Conservation (phyloP, 2,797 vertebrate genomes). For the Antrozous pallidus region DNA sequence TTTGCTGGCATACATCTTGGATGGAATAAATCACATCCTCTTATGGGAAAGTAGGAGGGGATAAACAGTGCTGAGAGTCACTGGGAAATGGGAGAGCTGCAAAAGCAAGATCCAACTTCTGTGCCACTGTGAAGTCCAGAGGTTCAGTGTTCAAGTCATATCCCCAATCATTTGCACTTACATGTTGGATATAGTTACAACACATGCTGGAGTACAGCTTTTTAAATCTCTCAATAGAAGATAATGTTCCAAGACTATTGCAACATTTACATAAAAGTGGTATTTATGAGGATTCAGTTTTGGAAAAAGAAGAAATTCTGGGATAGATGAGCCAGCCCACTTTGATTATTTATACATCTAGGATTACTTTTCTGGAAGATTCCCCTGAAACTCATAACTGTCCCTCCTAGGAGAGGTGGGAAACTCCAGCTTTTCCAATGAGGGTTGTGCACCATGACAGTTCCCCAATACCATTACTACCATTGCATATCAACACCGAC, state of each 20-base stretch:
- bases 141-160: not conserved
- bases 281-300: not conserved
- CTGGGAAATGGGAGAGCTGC: not conserved
- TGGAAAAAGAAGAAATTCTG: not conserved
- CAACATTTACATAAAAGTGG: not conserved
- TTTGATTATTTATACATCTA: not conserved
- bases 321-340: not conserved
- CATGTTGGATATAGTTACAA: not conserved
- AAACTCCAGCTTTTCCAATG: not conserved
- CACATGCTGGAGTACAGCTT: not conserved
- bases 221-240: not conserved
- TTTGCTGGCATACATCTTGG: not conserved
- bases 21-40: not conserved
- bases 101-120: not conserved
- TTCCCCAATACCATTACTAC: not conserved
- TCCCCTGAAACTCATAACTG: not conserved
- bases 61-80: not conserved
- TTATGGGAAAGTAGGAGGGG: not conserved
- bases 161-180: not conserved
- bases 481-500: not conserved
- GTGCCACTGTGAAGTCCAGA: not conserved
- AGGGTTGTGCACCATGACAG: not conserved
- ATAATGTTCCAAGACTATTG: not conserved
- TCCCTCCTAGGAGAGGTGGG: not conserved
- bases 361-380: not conserved